Percentiles rank a stretch among this genome's conserved stretches.
phyloP scores from a whole-genome alignment of 2,888 invertebrate species.

The Hyposoter dolosus region DNA sequence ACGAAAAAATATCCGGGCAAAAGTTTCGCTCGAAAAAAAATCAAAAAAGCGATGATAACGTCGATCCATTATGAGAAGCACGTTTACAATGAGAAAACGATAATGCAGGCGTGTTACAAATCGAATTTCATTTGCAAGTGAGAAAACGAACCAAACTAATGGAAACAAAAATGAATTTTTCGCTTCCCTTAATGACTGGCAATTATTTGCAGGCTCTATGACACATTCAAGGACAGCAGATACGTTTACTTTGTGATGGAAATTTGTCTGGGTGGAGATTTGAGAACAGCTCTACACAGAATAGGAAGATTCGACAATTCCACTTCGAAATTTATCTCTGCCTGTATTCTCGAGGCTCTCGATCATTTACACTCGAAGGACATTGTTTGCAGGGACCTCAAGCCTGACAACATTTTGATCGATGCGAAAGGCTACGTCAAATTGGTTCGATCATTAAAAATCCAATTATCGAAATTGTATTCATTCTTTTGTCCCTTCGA shows the following conservation, averaged over 20 bases:
- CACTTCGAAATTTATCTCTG: constrained; percentile 93
- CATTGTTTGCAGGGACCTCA: constrained; percentile 95
- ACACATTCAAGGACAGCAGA: constrained; percentile 95
- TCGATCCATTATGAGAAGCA: constrained; percentile 88
- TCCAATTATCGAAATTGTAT: background rate
- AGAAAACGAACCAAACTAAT: constrained; percentile 42
- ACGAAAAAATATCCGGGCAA: constrained; percentile 77
- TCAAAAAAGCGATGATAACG: constrained; percentile 88
- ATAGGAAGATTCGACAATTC: constrained; percentile 92
- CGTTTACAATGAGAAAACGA: constrained; percentile 88
- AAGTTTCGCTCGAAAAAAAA: constrained; percentile 88
- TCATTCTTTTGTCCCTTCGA: background rate
- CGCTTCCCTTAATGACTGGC: background rate
- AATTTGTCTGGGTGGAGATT: constrained; percentile 96
- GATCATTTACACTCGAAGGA: constrained; percentile 93
- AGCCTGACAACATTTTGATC: constrained; percentile 96
- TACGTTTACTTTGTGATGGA: constrained; percentile 98
- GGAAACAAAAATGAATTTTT: constrained; percentile 13
- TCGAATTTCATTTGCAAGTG: constrained; percentile 91
- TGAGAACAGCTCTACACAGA: constrained; percentile 95
- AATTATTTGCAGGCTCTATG: constrained; percentile 89
- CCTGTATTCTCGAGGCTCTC: constrained; percentile 96
- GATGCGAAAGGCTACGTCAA: constrained; percentile 94
- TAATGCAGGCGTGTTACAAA: constrained; percentile 87
- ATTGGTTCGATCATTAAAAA: constrained; percentile 87